A percentile compares a stretch with the other conserved stretches of the same genome.
These are phyloP conservation scores for Rhopalosiphum padi DNA, from an alignment of 1,140 invertebrate genomes.

Conservation along the genomic window DNA sequence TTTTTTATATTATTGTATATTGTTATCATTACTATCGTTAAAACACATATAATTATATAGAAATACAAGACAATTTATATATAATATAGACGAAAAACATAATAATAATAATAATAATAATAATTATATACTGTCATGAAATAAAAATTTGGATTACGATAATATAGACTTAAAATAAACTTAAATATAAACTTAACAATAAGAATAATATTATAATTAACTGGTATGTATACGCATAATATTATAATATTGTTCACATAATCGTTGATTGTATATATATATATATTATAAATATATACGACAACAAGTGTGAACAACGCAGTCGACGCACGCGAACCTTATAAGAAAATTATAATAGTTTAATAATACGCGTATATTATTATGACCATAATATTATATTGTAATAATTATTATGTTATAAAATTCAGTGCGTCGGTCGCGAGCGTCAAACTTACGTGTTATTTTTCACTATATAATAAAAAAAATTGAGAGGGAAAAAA, in stretches of 20 bases:
- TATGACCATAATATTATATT: not conserved
- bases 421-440: not conserved
- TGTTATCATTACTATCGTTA: conserved; percentile 7
- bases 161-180: not conserved
- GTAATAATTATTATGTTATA: not conserved
- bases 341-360: not conserved
- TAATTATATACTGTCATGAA: not conserved
- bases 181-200: not conserved
- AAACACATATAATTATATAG: not conserved
- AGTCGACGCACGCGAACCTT: not conserved
- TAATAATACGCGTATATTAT: not conserved
- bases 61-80: conserved; percentile 23
- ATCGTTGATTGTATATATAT: not conserved
- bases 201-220: conserved; percentile 15
- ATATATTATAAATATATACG: not conserved
- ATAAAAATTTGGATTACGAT: not conserved
- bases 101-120: not conserved
- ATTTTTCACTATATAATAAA: not conserved
- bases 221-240: not conserved
- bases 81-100: not conserved
- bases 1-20: conserved; percentile 1
- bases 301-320: not conserved
- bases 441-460: not conserved
- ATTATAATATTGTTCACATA: not conserved
- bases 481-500: not conserved